These are phyloP conservation scores for Centroberyx gerrardi DNA, from an alignment of 2,797 vertebrate species.

Conservation along the genomic window DNA sequence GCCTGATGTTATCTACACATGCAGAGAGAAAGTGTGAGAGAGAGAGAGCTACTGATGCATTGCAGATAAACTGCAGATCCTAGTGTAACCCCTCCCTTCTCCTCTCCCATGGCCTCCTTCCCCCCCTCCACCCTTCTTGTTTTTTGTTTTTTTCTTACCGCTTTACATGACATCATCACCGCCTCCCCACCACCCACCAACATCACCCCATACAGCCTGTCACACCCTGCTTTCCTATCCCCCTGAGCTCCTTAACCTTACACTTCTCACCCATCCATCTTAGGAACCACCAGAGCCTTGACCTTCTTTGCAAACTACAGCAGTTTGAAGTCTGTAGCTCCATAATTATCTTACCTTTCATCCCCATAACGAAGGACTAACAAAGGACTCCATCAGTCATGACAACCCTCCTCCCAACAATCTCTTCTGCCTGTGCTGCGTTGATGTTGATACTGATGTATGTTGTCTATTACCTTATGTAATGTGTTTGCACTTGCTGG, in stretches of 20 bases:
- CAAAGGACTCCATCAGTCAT: not conserved
- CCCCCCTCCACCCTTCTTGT: slow-evolving; percentile 35
- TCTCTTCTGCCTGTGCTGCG: too few relatives aligned
- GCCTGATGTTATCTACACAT: slow-evolving; percentile 28
- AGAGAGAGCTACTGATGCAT: slow-evolving; percentile 87
- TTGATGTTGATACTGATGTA: too few relatives aligned
- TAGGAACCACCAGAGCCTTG: not conserved
- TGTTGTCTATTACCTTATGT: too few relatives aligned
- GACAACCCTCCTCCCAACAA: too few relatives aligned
- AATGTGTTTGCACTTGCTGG: too few relatives aligned
- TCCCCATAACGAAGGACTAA: not conserved
- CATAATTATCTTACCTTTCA: not conserved
- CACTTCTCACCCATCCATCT: slow-evolving; percentile 37
- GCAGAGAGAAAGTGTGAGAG: slow-evolving; percentile 22
- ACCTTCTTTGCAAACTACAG: slow-evolving; percentile 23
- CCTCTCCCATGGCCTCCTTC: slow-evolving; percentile 35
- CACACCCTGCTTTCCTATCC: slow-evolving; percentile 50
- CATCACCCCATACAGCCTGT: slow-evolving; percentile 68
- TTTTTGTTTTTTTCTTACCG: slow-evolving; percentile 51
- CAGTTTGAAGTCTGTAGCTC: not conserved
- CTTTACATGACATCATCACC: slow-evolving; percentile 75
- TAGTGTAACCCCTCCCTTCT: slow-evolving; percentile 77
- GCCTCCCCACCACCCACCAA: slow-evolving; percentile 60
- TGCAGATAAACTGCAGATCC: slow-evolving; percentile 91
- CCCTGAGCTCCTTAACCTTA: slow-evolving; percentile 28